A percentile compares a stretch with the other conserved stretches of the same genome.
Conservation (phyloP, 2,797 vertebrate species). For the Notolepis coatsorum region DNA sequence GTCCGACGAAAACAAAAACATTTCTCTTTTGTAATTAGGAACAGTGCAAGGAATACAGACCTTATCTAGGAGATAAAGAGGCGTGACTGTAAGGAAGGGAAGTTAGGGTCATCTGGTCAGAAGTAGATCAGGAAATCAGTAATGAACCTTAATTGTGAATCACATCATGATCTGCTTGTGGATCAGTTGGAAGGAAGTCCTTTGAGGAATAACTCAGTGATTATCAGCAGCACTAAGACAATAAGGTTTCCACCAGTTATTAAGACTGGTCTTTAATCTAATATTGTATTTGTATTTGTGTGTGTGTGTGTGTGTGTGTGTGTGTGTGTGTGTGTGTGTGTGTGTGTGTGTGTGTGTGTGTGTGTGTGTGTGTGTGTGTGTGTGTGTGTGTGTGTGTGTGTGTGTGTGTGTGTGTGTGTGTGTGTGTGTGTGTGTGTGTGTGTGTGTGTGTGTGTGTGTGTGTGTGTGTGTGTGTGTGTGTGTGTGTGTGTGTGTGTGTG, state of each 20-base stretch:
- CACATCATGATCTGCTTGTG: not conserved
- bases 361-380: no score
- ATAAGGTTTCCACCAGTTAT: not conserved
- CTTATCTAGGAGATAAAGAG: not conserved
- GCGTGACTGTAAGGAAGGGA: not conserved
- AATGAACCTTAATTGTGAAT: not conserved
- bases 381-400: no score
- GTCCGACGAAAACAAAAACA: slow-evolving; percentile 1
- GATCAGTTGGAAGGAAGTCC: not conserved
- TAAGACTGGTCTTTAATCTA: no score
- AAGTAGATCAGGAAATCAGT: not conserved
- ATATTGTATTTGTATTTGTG: no score
- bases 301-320: no score
- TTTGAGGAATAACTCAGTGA: not conserved
- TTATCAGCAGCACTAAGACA: not conserved
- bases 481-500: slow-evolving; percentile 40
- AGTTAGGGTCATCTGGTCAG: slow-evolving; percentile 4
- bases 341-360: no score
- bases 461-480: no score
- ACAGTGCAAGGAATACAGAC: slow-evolving; percentile 3
- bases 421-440: no score
- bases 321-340: no score
- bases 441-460: no score
- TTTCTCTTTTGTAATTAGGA: not conserved
- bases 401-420: no score